These are phyloP conservation scores for Rhodophaea formosa DNA, from an alignment of 2,888 invertebrate species.

Conservation along the genomic window DNA sequence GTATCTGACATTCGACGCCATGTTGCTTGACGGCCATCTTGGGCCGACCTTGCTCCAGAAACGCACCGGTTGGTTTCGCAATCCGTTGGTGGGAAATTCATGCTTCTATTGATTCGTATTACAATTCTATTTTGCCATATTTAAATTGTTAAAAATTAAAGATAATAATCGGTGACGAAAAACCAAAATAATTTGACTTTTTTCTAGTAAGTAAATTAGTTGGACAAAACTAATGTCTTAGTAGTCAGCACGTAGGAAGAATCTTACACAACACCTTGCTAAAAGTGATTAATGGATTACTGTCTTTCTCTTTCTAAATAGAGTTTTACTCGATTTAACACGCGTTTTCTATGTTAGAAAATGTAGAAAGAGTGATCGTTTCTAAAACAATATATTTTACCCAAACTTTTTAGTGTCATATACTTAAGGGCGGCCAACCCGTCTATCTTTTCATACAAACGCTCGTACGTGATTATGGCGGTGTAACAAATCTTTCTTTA, in stretches of 20 bases:
- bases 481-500: too few species aligned
- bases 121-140: conserved; percentile 39
- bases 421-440: too few species aligned
- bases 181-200: not conserved
- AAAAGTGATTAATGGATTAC: not conserved
- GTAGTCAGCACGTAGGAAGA: not conserved
- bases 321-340: not conserved
- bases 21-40: conserved; percentile 65
- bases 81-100: conserved; percentile 64
- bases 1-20: conserved; percentile 66
- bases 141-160: conserved; percentile 22
- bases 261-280: not conserved
- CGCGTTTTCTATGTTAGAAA: not conserved
- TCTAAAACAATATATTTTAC: conserved; percentile 15
- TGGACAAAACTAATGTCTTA: not conserved
- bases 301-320: not conserved
- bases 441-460: too few species aligned
- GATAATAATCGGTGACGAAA: not conserved
- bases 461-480: too few species aligned
- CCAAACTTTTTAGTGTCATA: conserved; percentile 8
- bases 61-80: conserved; percentile 66
- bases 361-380: not conserved
- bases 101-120: conserved; percentile 54
- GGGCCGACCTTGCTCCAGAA: conserved; percentile 73
- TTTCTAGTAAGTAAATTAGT: not conserved